Percentiles rank a stretch among this genome's conserved stretches.
Evolutionary conservation across 2,888 invertebrate species (phyloP).

Genomic region (Villa cingulata): DNA sequence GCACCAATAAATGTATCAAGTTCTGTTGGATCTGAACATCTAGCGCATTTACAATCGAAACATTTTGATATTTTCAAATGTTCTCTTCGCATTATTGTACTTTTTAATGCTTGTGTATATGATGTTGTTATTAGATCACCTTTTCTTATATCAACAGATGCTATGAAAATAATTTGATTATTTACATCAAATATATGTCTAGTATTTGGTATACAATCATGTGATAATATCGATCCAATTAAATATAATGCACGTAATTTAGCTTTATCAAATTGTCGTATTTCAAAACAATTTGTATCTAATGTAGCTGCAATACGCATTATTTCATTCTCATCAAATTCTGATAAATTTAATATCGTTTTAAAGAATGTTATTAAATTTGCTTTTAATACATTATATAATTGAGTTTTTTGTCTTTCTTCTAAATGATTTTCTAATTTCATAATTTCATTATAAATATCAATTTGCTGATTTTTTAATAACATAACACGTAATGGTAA

Average conservation of each 20-base stretch:
- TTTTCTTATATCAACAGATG: slow-evolving; percentile 47
- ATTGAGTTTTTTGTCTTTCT: slow-evolving; percentile 43
- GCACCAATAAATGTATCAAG: slow-evolving; percentile 49
- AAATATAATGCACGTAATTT: slow-evolving; percentile 51
- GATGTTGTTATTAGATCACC: slow-evolving; percentile 52
- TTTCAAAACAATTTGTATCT: slow-evolving; percentile 59
- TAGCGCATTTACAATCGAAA: slow-evolving; percentile 51
- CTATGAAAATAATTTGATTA: slow-evolving; percentile 46
- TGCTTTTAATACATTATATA: slow-evolving; percentile 45
- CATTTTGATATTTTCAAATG: slow-evolving; percentile 50
- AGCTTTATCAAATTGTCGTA: slow-evolving; percentile 37
- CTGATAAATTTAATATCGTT: slow-evolving; percentile 40
- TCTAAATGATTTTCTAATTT: slow-evolving; percentile 42
- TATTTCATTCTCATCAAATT: slow-evolving; percentile 44
- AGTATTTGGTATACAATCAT: slow-evolving; percentile 59
- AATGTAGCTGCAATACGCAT: slow-evolving; percentile 51
- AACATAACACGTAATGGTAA: slow-evolving; percentile 51
- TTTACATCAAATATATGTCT: slow-evolving; percentile 51
- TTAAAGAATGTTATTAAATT: slow-evolving; percentile 49
- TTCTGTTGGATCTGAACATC: slow-evolving; percentile 59
- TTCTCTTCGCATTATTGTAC: slow-evolving; percentile 50
- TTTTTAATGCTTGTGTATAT: slow-evolving; percentile 57
- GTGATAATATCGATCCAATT: slow-evolving; percentile 53
- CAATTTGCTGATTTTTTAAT: slow-evolving; percentile 42
- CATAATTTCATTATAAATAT: slow-evolving; percentile 23